These are phyloP conservation scores for Ischnus inquisitorius DNA, from an alignment of 2,888 invertebrate genomes.

Conservation along the genomic window DNA sequence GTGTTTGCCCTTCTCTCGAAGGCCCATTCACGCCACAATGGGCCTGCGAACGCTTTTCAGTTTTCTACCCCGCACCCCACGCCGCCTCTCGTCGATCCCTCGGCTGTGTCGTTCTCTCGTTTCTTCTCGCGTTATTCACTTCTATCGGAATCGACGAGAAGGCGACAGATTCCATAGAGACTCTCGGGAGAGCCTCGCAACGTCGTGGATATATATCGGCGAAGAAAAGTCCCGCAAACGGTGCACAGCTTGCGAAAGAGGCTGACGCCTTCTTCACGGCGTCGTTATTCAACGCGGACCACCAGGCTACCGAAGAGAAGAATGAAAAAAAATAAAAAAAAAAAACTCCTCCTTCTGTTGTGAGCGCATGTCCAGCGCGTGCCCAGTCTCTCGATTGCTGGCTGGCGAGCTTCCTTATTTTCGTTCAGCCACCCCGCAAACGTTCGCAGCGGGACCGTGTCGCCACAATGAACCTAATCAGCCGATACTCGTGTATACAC, in stretches of 20 bases:
- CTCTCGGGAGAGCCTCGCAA: not conserved
- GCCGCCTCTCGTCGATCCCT: conserved; percentile 32
- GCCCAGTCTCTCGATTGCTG: conserved; percentile 40
- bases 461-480: conserved; percentile 83
- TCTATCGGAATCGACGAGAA: conserved; percentile 8
- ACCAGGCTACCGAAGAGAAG: conserved; percentile 72
- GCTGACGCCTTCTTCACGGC: conserved; percentile 61
- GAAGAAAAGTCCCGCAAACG: not conserved
- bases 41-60: conserved; percentile 80
- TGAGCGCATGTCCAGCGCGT: conserved; percentile 51
- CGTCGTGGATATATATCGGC: conserved; percentile 3
- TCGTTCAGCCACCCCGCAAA: conserved; percentile 57
- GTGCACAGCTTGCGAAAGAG: conserved; percentile 44
- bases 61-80: conserved; percentile 68
- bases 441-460: conserved; percentile 60
- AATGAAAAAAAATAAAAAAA: conserved; percentile 31
- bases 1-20: conserved; percentile 85
- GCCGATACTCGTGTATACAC: conserved; percentile 79
- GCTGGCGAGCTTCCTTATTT: conserved; percentile 35
- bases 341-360: conserved; percentile 52
- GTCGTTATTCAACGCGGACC: conserved; percentile 73
- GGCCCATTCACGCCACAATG: conserved; percentile 83
- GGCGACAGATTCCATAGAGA: not conserved
- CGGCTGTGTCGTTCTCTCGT: conserved; percentile 26
- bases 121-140: not conserved